Conservation (phyloP, 2,113 vertebrate species). For the Gulo gulo region DNA sequence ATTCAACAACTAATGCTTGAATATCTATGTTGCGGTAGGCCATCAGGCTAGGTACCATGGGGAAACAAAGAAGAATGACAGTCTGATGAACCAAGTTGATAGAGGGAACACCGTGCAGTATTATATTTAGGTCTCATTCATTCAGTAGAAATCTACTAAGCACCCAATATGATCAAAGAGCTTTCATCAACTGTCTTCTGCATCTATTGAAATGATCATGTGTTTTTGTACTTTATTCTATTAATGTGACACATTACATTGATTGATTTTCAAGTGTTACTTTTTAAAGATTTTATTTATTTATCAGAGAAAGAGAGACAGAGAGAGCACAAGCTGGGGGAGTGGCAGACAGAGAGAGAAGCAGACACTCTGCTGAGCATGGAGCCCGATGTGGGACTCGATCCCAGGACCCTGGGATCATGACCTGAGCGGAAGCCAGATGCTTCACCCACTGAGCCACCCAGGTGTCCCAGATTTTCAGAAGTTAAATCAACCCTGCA, state of each 20-base stretch:
- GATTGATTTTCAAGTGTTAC: background rate
- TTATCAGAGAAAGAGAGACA: too few relatives aligned
- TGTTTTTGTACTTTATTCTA: background rate
- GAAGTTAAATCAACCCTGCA: background rate
- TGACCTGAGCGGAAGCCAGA: too few relatives aligned
- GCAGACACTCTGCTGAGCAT: too few relatives aligned
- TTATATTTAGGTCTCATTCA: background rate
- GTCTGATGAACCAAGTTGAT: background rate
- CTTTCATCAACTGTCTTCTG: background rate
- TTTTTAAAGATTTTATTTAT: too few relatives aligned
- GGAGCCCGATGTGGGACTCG: accelerated
- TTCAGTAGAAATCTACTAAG: background rate
- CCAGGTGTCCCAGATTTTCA: background rate
- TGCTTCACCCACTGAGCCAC: too few relatives aligned
- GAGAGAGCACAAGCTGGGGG: too few relatives aligned
- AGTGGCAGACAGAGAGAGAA: too few relatives aligned
- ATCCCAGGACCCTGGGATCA: too few relatives aligned
- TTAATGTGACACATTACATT: background rate
- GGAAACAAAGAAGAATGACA: background rate
- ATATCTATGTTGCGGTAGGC: background rate
- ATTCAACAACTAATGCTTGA: background rate
- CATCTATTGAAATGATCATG: background rate
- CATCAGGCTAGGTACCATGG: background rate
- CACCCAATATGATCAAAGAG: background rate
- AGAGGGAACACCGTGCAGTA: background rate